Base-by-base conservation (phyloP, 30 jellyfish, hydroid and myxozoan species). In the Phacellophora camtschatica region DNA sequence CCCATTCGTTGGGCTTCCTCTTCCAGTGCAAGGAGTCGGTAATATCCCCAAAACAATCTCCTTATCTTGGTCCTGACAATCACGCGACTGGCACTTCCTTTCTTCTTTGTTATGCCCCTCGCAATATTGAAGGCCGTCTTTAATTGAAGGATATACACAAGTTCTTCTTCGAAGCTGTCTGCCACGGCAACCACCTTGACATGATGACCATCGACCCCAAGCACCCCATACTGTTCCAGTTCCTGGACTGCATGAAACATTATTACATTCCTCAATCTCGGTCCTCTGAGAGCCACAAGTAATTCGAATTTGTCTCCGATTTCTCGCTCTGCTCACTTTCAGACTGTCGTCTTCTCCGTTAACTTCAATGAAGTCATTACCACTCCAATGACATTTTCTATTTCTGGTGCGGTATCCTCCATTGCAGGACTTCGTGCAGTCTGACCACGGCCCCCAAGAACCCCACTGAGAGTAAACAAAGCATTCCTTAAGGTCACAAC, bases 371-470 rank as follows among this genome's bases (percentile, higher is more conserved):
- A 33, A 7, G 2, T 73, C 91, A 24, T 33, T 29, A 23, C 62
- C 78, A 39, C 86, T 66, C 79, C 97, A 90, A 24, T 83, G 89
- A 46, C 97, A 94, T 35, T 55, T 56, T n/a, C 97, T 86, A 28
- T 67, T 53, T 15, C 99, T 62, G 28, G 84, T 94, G n/a, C 97
- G 90, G 29, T 32, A 22, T 22, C 99, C 99, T 5, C 97, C 92
- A 34, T 73, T 83, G 55, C 99, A 94, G 1, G 94, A 79, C 34
- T 87, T 71, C 13, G 90, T 27, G 43, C 99, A 94, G 12, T n/a
- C 75, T 3, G 96, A 85, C 99, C 99, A 94, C 29, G 84, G 24
- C 10, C 89, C 95, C 99, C 99, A 94, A 0, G 57, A 65, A 22
- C 81, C 62, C 99, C 99, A 94, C 31, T 80, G 78, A 20, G 94